phyloP scores from a whole-genome alignment of 2,888 invertebrate genomes.

The Drosophila sordidula region DNA sequence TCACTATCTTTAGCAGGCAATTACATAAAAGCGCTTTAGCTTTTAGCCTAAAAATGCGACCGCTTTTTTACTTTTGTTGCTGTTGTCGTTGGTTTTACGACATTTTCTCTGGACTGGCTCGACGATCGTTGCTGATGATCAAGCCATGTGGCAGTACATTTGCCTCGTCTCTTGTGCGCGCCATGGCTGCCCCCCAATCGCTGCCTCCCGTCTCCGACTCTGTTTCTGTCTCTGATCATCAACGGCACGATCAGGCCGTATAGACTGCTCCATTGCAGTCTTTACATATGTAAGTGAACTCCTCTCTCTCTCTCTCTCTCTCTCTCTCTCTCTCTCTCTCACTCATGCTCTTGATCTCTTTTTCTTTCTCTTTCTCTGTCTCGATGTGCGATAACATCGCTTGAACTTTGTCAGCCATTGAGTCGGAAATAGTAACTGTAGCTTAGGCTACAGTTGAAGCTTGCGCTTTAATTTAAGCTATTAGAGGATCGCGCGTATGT shows the following conservation, averaged over 20 bases:
- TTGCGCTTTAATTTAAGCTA: slow-evolving; percentile 61
- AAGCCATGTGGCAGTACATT: slow-evolving; percentile 44
- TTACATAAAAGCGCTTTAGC: slow-evolving; percentile 74
- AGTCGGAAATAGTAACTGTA: slow-evolving; percentile 44
- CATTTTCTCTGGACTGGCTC: slow-evolving; percentile 51
- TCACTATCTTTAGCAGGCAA: slow-evolving; percentile 67
- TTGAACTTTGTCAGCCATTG: slow-evolving; percentile 74
- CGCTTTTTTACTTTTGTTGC: slow-evolving; percentile 28
- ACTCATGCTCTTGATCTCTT: background rate
- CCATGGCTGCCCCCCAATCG: slow-evolving; percentile 17
- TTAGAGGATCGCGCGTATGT: slow-evolving; percentile 47
- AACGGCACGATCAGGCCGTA: slow-evolving; percentile 64
- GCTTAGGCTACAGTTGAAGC: slow-evolving; percentile 17
- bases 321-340: slow-evolving; percentile 14
- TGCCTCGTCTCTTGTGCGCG: slow-evolving; percentile 22
- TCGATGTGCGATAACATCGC: slow-evolving; percentile 76
- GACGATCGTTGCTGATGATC: slow-evolving; percentile 56
- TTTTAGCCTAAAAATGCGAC: slow-evolving; percentile 64
- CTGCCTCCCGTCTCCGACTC: background rate
- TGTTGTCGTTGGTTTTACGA: slow-evolving; percentile 52
- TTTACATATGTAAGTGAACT: slow-evolving; percentile 55
- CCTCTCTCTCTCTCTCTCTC: slow-evolving; percentile 3
- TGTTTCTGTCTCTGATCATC: slow-evolving; percentile 58
- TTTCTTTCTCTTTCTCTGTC: slow-evolving; percentile 22
- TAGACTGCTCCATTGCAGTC: slow-evolving; percentile 48